Conservation (phyloP, 1,140 invertebrate species). For the Pseudomyrmex dendroicus region DNA sequence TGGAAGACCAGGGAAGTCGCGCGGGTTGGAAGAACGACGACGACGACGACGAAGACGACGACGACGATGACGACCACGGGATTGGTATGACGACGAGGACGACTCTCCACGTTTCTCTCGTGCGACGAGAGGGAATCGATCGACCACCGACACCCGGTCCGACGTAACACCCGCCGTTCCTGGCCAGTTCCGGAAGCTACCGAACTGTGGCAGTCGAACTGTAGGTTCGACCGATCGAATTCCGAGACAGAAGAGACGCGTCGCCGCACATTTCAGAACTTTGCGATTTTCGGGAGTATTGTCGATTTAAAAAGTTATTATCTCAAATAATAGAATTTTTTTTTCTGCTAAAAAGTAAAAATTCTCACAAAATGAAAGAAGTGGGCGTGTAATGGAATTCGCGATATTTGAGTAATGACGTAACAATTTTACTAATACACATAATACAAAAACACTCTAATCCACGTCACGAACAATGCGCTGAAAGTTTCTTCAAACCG, state of each 20-base stretch:
- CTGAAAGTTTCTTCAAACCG: too few relatives aligned
- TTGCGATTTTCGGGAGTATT: too few relatives aligned
- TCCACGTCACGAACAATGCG: too few relatives aligned
- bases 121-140: constrained; percentile 60
- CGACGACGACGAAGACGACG: constrained; percentile 10
- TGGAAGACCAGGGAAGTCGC: constrained; percentile 70
- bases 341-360: too few relatives aligned
- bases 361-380: too few relatives aligned
- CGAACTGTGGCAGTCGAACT: constrained; percentile 73
- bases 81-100: constrained; percentile 1
- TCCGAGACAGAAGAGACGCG: not conserved
- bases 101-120: constrained; percentile 51
- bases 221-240: constrained; percentile 36
- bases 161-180: constrained; percentile 66
- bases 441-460: too few relatives aligned
- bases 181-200: constrained; percentile 68
- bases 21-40: constrained; percentile 17
- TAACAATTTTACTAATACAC: too few relatives aligned
- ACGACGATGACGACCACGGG: constrained; percentile 1
- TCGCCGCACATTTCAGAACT: not conserved
- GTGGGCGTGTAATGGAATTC: too few relatives aligned
- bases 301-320: not conserved
- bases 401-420: too few relatives aligned
- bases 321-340: not conserved
- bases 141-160: constrained; percentile 70